phyloP scores from a whole-genome alignment of 1,140 invertebrate species.

The Mercenaria mercenaria region DNA sequence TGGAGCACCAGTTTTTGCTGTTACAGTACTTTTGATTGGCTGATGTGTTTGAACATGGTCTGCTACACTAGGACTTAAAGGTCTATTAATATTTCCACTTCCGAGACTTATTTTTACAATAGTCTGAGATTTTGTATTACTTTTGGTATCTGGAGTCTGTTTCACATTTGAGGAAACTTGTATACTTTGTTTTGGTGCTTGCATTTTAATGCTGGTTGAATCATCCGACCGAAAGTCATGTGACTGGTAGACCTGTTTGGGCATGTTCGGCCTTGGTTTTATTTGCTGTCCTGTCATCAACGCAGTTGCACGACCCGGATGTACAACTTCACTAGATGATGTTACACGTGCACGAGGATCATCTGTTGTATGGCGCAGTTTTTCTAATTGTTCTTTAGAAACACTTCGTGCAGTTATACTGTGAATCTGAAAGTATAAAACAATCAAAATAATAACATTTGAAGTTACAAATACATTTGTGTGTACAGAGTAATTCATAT shows the following conservation, averaged over 20 bases:
- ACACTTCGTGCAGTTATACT: constrained; percentile 80
- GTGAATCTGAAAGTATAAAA: constrained; percentile 76
- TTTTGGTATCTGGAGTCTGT: not conserved
- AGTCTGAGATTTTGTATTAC: constrained; percentile 1
- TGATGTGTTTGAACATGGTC: constrained; percentile 3
- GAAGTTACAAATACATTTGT: too few species aligned
- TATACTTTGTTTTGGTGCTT: constrained; percentile 51
- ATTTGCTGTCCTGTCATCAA: constrained; percentile 61
- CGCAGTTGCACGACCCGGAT: constrained; percentile 48
- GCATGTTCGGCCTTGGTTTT: constrained; percentile 41
- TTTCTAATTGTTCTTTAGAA: constrained; percentile 76
- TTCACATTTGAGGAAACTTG: constrained; percentile 51
- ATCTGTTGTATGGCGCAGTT: constrained; percentile 41
- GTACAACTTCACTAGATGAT: constrained; percentile 48
- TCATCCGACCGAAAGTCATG: not conserved
- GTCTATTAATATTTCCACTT: constrained; percentile 48
- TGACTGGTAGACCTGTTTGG: constrained; percentile 61
- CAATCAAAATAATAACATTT: not conserved
- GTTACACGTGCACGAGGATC: constrained; percentile 48
- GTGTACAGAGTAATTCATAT: too few species aligned
- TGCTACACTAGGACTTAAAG: not conserved
- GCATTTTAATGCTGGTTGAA: not conserved
- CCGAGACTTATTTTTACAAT: constrained; percentile 38
- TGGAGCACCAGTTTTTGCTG: constrained; percentile 13
- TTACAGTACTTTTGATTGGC: constrained; percentile 30